Percentiles rank a stretch among this genome's conserved stretches.
Conservation (phyloP, 1,140 invertebrate genomes). For the Scylla paramamosain region DNA sequence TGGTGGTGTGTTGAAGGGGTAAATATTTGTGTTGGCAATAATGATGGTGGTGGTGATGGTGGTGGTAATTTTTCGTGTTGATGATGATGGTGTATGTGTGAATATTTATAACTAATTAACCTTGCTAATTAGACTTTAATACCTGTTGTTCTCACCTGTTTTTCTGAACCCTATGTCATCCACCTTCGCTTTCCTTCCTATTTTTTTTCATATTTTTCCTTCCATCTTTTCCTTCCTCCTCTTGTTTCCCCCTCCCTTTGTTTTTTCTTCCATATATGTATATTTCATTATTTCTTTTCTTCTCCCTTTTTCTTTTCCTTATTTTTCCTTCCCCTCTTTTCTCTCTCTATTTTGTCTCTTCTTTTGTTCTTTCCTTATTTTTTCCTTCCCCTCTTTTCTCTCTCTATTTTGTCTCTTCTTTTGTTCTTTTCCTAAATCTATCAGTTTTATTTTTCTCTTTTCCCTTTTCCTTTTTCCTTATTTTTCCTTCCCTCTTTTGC, state of each 20-base stretch:
- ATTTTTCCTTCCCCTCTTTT: background rate
- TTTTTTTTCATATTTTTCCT: background rate
- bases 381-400: too few species aligned
- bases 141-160: background rate
- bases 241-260: background rate
- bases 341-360: background rate
- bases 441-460: background rate
- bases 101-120: constrained; percentile 13
- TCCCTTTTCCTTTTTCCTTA: background rate
- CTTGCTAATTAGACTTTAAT: background rate
- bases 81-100: background rate
- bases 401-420: background rate
- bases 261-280: background rate
- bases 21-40: too few species aligned
- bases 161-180: too few species aligned
- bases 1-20: background rate
- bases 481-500: background rate
- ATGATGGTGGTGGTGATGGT: background rate
- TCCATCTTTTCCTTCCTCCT: background rate
- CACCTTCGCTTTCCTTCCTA: background rate
- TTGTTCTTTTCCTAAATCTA: background rate
- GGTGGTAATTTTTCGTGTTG: background rate
- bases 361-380: background rate
- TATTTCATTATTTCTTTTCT: background rate
- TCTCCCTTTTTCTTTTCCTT: background rate